Evolutionary conservation across 2,113 vertebrate genomes (phyloP).

Genomic region (Blennius ocellaris): DNA sequence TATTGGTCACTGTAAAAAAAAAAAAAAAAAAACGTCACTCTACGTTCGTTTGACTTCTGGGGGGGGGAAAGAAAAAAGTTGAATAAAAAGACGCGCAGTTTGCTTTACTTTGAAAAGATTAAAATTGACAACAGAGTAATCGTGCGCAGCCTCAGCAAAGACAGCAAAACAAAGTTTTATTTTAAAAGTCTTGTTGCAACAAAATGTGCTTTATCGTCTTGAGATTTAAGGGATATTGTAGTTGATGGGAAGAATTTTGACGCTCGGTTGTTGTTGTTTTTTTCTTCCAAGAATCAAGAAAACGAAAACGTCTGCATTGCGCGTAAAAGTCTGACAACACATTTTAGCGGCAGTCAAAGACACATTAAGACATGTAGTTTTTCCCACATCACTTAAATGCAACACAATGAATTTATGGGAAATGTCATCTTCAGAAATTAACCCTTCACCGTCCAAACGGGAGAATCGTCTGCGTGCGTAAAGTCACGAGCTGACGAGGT

Average conservation of each 20-base stretch:
- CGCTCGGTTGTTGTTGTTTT: too few species aligned
- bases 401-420: slow-evolving; percentile 44
- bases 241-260: too few species aligned
- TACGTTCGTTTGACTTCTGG: slow-evolving; percentile 39
- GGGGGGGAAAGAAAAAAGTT: slow-evolving; percentile 40
- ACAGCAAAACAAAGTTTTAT: too few species aligned
- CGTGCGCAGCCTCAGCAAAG: too few species aligned
- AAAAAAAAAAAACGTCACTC: slow-evolving; percentile 70
- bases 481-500: too few species aligned
- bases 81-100: slow-evolving; percentile 1
- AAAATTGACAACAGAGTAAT: too few species aligned
- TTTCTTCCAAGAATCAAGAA: neutral
- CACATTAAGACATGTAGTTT: neutral
- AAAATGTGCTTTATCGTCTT: too few species aligned
- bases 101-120: neutral
- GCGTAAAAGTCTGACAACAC: slow-evolving; percentile 4
- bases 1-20: slow-evolving; percentile 84
- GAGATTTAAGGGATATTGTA: too few species aligned
- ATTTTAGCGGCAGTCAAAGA: neutral
- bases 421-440: slow-evolving; percentile 64
- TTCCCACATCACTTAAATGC: slow-evolving; percentile 19
- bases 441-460: slow-evolving; percentile 69
- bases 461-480: too few species aligned
- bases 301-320: neutral
- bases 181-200: too few species aligned